Conservation (phyloP, 2,113 vertebrate genomes). For the Ascaphus truei region DNA sequence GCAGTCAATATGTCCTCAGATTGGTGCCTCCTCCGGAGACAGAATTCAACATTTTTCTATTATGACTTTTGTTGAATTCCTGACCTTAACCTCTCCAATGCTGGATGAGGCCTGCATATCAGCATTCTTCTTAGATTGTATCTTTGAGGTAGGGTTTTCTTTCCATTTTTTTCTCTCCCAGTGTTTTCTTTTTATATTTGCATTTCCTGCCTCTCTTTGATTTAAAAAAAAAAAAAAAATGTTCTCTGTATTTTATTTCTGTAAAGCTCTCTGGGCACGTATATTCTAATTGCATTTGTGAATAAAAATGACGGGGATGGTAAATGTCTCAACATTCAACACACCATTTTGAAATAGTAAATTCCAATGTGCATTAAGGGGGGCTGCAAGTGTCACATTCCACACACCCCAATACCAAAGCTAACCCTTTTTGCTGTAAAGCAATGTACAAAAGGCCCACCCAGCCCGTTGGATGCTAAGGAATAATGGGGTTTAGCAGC, state of each 20-base stretch:
- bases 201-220: no score
- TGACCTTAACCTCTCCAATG: neutral
- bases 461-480: no score
- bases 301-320: neutral
- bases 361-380: conserved; percentile 6
- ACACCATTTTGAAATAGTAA: neutral
- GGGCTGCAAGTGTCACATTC: conserved; percentile 26
- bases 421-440: conserved; percentile 7
- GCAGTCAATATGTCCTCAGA: conserved; percentile 26
- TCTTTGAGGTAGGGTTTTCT: no score
- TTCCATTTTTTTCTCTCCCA: neutral
- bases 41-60: neutral
- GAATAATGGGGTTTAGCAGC: no score
- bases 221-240: neutral
- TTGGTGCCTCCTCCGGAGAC: conserved; percentile 12
- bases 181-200: neutral
- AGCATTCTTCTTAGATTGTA: no score
- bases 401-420: neutral
- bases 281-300: neutral
- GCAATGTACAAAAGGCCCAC: neutral
- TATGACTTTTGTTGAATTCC: neutral
- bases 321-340: neutral
- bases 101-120: neutral
- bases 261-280: neutral
- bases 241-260: neutral